These are phyloP conservation scores for Radopholus similis DNA, from an alignment of 1,140 invertebrate species.

Conservation along the genomic window DNA sequence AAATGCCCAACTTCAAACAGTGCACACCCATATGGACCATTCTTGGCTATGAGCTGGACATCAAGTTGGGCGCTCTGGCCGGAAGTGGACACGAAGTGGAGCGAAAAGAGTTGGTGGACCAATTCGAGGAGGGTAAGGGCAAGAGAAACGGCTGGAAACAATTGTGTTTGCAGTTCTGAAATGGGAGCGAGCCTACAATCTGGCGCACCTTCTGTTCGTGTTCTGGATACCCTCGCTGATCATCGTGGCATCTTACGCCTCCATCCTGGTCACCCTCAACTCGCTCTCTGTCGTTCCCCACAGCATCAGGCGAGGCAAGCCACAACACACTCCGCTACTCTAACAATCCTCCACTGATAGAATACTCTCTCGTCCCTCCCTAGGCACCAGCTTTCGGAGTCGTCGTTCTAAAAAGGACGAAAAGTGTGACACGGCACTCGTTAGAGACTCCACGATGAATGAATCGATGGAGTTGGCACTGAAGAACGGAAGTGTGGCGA, in stretches of 20 bases:
- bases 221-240: conserved; percentile 56
- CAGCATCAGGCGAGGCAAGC: neutral
- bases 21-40: conserved; percentile 57
- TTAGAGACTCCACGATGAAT: no score
- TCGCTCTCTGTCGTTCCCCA: conserved; percentile 35
- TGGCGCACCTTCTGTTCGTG: conserved; percentile 51
- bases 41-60: conserved; percentile 45
- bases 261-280: conserved; percentile 43
- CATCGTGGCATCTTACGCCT: conserved; percentile 43
- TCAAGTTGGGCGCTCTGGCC: conserved; percentile 27
- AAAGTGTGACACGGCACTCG: no score
- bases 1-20: conserved; percentile 42
- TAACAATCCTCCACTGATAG: neutral
- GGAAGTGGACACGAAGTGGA: conserved; percentile 11
- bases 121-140: conserved; percentile 19
- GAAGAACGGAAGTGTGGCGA: neutral
- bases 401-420: neutral
- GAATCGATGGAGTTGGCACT: neutral
- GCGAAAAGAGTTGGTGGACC: conserved; percentile 26
- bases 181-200: conserved; percentile 48
- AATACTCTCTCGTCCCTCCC: neutral
- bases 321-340: neutral
- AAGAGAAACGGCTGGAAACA: neutral
- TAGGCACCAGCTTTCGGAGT: neutral
- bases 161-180: conserved; percentile 3